Evolutionary conservation across 2,113 vertebrate genomes (phyloP).

Genomic region (Phoenicopterus ruber): DNA sequence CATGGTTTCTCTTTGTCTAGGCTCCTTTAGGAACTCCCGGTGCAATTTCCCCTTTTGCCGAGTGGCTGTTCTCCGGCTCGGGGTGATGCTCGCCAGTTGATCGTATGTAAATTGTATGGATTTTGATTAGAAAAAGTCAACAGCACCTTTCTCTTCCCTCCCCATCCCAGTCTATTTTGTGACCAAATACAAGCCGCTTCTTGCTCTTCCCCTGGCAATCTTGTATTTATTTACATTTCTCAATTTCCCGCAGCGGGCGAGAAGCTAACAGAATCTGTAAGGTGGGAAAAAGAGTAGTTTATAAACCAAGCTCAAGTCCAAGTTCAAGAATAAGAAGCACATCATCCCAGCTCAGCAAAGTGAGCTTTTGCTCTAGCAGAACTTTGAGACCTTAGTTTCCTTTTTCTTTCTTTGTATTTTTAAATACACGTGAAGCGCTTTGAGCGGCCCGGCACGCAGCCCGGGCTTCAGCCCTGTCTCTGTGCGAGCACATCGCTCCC

Average conservation of each 20-base stretch:
- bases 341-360: neutral
- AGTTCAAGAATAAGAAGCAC: neutral
- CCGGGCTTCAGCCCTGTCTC: neutral
- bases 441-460: rapidly evolving
- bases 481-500: neutral
- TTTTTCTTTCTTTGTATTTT: neutral
- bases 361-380: neutral
- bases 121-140: neutral
- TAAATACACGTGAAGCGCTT: neutral
- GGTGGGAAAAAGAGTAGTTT: neutral
- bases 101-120: neutral
- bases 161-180: neutral
- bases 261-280: neutral
- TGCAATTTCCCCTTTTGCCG: neutral
- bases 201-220: neutral
- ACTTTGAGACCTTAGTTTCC: neutral
- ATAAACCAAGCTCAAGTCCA: neutral
- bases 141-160: neutral
- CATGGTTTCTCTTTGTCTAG: neutral
- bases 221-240: neutral
- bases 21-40: neutral
- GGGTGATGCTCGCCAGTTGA: neutral
- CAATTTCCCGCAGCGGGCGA: neutral
- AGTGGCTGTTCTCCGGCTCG: neutral
- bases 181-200: neutral